A percentile compares a stretch with the other conserved stretches of the same genome.
Evolutionary conservation across 2,888 invertebrate genomes (phyloP).

Genomic region (Xylota sylvarum): DNA sequence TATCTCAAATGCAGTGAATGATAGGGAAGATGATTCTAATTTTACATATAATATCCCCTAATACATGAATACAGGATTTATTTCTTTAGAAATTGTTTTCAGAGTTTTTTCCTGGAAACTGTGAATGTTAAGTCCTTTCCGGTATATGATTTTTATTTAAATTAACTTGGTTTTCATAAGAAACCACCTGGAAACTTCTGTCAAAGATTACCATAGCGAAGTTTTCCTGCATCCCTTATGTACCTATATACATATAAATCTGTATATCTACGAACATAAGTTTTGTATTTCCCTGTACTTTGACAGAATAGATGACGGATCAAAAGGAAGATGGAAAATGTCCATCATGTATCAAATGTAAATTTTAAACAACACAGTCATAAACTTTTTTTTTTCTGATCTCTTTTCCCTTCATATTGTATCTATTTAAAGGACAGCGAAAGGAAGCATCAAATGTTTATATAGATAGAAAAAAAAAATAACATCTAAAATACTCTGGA

Average conservation of each 20-base stretch:
- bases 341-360: constrained; percentile 63
- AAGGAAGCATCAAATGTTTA: constrained; percentile 7
- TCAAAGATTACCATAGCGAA: constrained; percentile 55
- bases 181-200: constrained; percentile 62
- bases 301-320: constrained; percentile 45
- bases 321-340: constrained; percentile 42
- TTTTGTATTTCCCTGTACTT: neutral
- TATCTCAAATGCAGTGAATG: too few species aligned
- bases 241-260: neutral
- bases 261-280: neutral
- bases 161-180: constrained; percentile 47
- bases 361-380: constrained; percentile 47
- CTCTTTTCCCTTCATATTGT: neutral
- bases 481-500: neutral
- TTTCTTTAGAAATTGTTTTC: neutral
- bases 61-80: neutral
- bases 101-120: constrained; percentile 5
- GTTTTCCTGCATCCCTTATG: neutral
- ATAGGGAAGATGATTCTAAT: neutral
- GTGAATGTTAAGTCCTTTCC: constrained; percentile 15
- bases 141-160: constrained; percentile 35
- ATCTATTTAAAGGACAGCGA: neutral
- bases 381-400: constrained; percentile 7
- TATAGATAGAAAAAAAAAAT: neutral
- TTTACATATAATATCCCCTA: neutral